Base-by-base conservation (phyloP, 2,113 vertebrate species). In the Cyphomyrus plagiostoma region DNA sequence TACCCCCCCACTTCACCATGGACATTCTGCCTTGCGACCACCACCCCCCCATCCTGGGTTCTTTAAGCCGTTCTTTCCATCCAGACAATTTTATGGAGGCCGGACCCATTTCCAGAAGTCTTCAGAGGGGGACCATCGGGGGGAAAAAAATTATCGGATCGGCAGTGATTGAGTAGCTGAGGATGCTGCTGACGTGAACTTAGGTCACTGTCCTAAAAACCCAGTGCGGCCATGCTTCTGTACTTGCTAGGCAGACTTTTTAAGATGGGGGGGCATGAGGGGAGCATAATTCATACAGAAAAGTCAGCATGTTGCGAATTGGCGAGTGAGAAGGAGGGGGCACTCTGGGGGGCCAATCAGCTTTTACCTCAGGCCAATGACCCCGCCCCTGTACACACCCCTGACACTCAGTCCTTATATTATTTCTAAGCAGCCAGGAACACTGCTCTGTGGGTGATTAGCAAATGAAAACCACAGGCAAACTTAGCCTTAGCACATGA, bases 41-140 rank as follows among this genome's bases (percentile, higher is more conserved):
- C 42, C 42, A 48, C 48, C 46, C 7, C 53, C 46, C 70, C 53
- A 89, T 62, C 48, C 21, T 30, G 88, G 80, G 21, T 90, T 92
- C 88, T 92, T 94, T 93, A 93, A 48, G 90, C 89, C 86, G 0
- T 30, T 86, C 84, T 89, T 42, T 88, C 90, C 89, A 92, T 92
- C 90, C 86, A 90, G 92, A 91, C 90, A 90, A 90, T 92, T 92
- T 92, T 91, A 91, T 87, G 50, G 90, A 53, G 26, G 46, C 87
- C 26, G 80, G 15, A 23, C 89, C 74, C 56, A 70, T 88, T 91
- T 92, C 90, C 89, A 92, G 84, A 89, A 91, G 6, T 80, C 88
- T 91, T 92, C 5, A 35, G 35, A 35, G 35, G 35, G 35, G 35
- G 35, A 35, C 35, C 35, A 1, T 35, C 35, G 35, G 35, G 35